A percentile compares a stretch with the other conserved stretches of the same genome.
These are phyloP conservation scores for Dendrolimus pini DNA, from an alignment of 2,888 invertebrate species.

Conservation along the genomic window DNA sequence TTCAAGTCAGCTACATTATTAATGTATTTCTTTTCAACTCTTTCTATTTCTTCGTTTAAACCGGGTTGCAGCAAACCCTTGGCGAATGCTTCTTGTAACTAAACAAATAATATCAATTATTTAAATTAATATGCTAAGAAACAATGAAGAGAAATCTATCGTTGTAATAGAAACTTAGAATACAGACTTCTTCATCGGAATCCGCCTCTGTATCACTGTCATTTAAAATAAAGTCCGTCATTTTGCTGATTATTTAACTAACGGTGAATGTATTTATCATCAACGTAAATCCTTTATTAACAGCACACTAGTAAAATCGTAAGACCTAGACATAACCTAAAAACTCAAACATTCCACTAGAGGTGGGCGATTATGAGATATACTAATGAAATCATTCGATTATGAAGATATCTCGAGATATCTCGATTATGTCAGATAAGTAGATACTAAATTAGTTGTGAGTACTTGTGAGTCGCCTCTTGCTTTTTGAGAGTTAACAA, in stretches of 20 bases:
- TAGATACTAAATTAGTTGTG: too few relatives aligned
- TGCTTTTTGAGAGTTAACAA: too few relatives aligned
- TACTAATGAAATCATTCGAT: too few relatives aligned
- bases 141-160: too few relatives aligned
- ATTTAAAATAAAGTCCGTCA: conserved; percentile 64
- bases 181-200: conserved; percentile 76
- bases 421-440: too few relatives aligned
- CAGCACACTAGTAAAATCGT: too few relatives aligned
- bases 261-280: background rate
- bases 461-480: too few relatives aligned
- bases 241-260: conserved; percentile 17
- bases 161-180: background rate
- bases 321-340: too few relatives aligned
- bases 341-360: too few relatives aligned
- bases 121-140: background rate
- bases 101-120: conserved; percentile 22
- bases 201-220: conserved; percentile 71
- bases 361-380: too few relatives aligned
- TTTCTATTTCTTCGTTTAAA: conserved; percentile 81
- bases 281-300: conserved; percentile 1
- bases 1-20: conserved; percentile 86
- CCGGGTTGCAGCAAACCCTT: conserved; percentile 92
- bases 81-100: conserved; percentile 94
- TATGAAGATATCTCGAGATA: too few relatives aligned
- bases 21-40: conserved; percentile 72